Evolutionary conservation across 2,888 invertebrate species (phyloP), one percentile per base, ranked within the genome.

Genomic region (Operophtera brumata): DNA sequence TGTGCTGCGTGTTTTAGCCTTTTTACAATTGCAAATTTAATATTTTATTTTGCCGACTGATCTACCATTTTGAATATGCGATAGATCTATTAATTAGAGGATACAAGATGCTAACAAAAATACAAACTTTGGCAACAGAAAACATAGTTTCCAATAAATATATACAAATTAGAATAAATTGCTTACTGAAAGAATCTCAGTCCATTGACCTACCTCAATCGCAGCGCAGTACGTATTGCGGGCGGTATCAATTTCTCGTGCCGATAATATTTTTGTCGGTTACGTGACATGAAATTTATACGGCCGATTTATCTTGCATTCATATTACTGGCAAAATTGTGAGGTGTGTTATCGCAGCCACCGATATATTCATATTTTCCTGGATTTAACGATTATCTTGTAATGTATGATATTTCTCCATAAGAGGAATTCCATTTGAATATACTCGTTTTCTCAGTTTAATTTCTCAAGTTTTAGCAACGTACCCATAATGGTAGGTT

Each of bases 221-320:
- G 55, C 60, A 65, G 69, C 70, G 64, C 69, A 69, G 71, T 80
- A 80, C 13, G 36, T 36, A 36, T 78, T 69, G 72, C 70, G 67
- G 67, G 71, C 75, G 78, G 73, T 84, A 88, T 86, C 86, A 85
- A 85, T 86, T 81, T 75, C 80, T 80, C 80, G 75, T 65, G 71
- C 78, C 81, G 86, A 89, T 87, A 87, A 86, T 80, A 85, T 86
- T 88, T 86, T 86, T 88, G 81, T 81, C 77, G 75, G 82, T 81
- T 84, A 86, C 86, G 86, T 88, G 89, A 88, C 86, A 70, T 73
- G 84, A 83, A 87, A 88, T 88, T 88, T 84, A 87, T 88, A 82
- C 82, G 80, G 78, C 75, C 80, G 82, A 89, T 89, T 87, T 86
- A 86, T 89, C 86, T 82, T 78, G 79, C 80, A 84, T 86, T 87